A percentile compares a stretch with the other conserved stretches of the same genome.
Evolutionary conservation across 2,797 vertebrate genomes (phyloP).

Genomic region (Phaenicophaeus curvirostris): DNA sequence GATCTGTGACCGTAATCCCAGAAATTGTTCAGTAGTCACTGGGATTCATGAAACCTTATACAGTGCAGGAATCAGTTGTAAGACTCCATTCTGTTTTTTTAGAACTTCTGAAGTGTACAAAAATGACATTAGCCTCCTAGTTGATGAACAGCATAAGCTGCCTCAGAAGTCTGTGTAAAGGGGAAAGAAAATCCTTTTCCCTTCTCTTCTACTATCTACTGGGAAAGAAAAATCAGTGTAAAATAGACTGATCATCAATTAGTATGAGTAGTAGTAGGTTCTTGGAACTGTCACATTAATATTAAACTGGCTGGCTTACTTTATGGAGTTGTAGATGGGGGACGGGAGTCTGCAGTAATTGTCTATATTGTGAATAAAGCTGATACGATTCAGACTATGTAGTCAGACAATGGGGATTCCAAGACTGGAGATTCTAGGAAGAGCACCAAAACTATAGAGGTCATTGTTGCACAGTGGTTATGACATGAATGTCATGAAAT

Average conservation of each 20-base stretch:
- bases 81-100: background rate
- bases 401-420: background rate
- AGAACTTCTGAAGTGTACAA: background rate
- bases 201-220: background rate
- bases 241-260: background rate
- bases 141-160: background rate
- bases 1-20: background rate
- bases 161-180: background rate
- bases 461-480: background rate
- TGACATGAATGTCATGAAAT: background rate
- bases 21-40: background rate
- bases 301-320: background rate
- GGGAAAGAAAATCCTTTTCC: background rate
- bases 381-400: background rate
- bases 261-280: background rate
- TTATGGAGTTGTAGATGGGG: background rate
- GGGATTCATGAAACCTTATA: background rate
- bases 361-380: background rate
- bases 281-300: background rate
- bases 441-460: background rate
- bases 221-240: background rate
- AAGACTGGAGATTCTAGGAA: background rate
- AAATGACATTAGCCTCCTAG: background rate
- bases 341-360: background rate
- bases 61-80: background rate